Evolutionary conservation across 2,888 invertebrate genomes (phyloP).

Genomic region (Mythimna lalbum): DNA sequence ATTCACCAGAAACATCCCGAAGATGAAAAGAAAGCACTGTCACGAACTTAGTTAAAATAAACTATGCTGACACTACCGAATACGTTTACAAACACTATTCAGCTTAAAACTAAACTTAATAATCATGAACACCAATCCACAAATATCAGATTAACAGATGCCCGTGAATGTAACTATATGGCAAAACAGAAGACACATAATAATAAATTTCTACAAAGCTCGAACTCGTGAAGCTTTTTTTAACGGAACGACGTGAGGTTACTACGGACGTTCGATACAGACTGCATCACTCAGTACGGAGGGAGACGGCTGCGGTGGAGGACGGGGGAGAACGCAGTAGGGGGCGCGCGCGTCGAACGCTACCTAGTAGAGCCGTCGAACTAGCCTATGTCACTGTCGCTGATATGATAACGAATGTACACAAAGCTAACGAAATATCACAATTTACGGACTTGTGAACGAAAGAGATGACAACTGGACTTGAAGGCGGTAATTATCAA

Average conservation of each 20-base stretch:
- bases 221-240: constrained; percentile 83
- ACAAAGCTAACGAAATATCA: constrained; percentile 78
- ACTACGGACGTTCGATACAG: constrained; percentile 74
- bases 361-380: constrained; percentile 80
- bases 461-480: constrained; percentile 70
- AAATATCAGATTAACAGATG: constrained; percentile 66
- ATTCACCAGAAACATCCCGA: constrained; percentile 81
- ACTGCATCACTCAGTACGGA: constrained; percentile 79
- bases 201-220: constrained; percentile 84
- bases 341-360: constrained; percentile 80
- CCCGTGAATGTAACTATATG: constrained; percentile 65
- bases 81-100: constrained; percentile 78
- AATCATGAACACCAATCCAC: constrained; percentile 73
- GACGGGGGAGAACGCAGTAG: constrained; percentile 75
- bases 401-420: constrained; percentile 88
- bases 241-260: constrained; percentile 68
- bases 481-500: constrained; percentile 57
- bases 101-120: constrained; percentile 46
- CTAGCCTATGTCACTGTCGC: constrained; percentile 81
- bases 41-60: constrained; percentile 83
- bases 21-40: constrained; percentile 78
- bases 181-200: constrained; percentile 76
- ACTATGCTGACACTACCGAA: constrained; percentile 79
- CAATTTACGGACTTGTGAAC: constrained; percentile 57
- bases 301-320: constrained; percentile 70